Percentiles rank a stretch among this genome's conserved stretches.
Conservation (phyloP, 1,140 invertebrate genomes). For the Drosophila murphyi region DNA sequence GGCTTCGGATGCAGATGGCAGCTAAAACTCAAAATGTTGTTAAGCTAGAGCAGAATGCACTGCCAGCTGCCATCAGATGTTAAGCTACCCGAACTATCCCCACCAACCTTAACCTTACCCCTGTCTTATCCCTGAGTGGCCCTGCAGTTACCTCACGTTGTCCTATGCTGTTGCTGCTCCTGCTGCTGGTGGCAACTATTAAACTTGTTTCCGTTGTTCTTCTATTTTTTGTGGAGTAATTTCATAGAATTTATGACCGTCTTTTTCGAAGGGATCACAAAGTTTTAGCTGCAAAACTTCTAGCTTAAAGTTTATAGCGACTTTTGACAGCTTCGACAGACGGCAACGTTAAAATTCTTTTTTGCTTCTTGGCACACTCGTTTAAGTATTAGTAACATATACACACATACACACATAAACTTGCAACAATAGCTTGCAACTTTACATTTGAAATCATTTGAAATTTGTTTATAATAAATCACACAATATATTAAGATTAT, state of each 20-base stretch:
- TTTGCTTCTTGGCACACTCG: neutral
- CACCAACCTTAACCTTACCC: neutral
- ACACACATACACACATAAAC: neutral
- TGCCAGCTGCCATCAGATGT: neutral
- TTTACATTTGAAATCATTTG: neutral
- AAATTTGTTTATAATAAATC: neutral
- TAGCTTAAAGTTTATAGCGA: constrained; percentile 35
- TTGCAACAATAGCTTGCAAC: neutral
- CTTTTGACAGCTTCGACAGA: constrained; percentile 50
- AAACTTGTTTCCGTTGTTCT: constrained; percentile 76
- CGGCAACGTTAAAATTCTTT: constrained; percentile 16
- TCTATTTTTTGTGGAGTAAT: constrained; percentile 51
- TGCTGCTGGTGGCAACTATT: constrained; percentile 57
- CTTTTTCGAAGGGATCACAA: constrained; percentile 71
- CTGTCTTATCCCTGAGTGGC: neutral
- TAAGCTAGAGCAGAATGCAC: constrained; percentile 31
- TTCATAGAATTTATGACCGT: constrained; percentile 78
- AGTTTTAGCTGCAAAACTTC: constrained; percentile 48
- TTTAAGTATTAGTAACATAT: neutral
- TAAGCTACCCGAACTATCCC: neutral
- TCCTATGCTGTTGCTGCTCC: neutral
- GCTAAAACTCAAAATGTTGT: constrained; percentile 41
- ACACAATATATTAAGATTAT: neutral
- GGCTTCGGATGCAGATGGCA: constrained; percentile 30
- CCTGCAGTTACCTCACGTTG: neutral